Evolutionary conservation across 2,797 vertebrate genomes (phyloP), one percentile per base, ranked within the genome.

Genomic region (Thalassophryne amazonica): DNA sequence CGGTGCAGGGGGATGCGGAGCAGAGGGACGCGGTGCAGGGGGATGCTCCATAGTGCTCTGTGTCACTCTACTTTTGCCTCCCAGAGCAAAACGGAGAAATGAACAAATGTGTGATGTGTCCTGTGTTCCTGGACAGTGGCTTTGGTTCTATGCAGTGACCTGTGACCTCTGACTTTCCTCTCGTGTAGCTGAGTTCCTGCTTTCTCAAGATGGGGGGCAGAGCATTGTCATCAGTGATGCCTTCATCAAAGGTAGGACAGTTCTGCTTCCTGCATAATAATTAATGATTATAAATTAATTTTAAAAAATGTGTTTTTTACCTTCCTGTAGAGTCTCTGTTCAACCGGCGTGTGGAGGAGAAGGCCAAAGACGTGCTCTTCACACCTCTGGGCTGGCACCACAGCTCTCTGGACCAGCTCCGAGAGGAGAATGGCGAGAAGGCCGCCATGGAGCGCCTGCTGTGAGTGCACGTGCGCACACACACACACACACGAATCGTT

Each of bases 351-450:
- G 97, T 99, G 73, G 97, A 99, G 70, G 96, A 99, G 69, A 99
- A 98, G 67, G 93, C 95, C 38, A 98, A 98, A 69, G 97, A 99
- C 47, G 89, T 98, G 80, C 88, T 97, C 71, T 96, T 99, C 45
- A 99, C 97, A 0, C 96, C 97, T 0, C 75, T 99, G 80, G 94
- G 97, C 23, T 99, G 97, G 97, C 97, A 98, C 61, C 95, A 98
- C 79, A 99, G 94, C 89, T 97, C 90, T 27, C 87, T 99, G 86
- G 97, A 99, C 73, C 93, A 98, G 66, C 91, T 99, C 22, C 77
- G 97, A 45, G 97, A 99, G 73, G 97, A 99, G 85, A 99, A 99
- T 65, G 97, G 97, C 14, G 97, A 99, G 84, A 99, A 97, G 65
- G 94, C 95, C 78, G 96, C 97, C 31, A 99, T 99, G 97, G 97